These are phyloP conservation scores for Serranus cabrilla DNA, from an alignment of 2,797 vertebrate genomes.

Conservation along the genomic window DNA sequence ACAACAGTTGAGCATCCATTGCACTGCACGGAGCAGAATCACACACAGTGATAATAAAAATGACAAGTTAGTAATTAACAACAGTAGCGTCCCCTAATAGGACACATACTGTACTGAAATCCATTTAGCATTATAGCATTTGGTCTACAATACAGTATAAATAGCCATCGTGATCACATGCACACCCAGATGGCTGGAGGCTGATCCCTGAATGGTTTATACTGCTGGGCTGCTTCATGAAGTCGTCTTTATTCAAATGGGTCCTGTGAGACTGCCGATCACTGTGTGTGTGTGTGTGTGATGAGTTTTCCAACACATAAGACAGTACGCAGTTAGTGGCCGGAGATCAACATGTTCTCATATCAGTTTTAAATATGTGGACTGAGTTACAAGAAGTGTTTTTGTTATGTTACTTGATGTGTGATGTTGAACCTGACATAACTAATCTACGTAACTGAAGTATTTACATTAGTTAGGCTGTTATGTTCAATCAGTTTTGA, in stretches of 20 bases:
- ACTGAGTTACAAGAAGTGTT: too few species aligned
- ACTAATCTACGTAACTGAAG: too few species aligned
- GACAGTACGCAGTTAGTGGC: too few species aligned
- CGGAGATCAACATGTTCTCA: too few species aligned
- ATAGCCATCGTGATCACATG: conserved; percentile 17
- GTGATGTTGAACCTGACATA: too few species aligned
- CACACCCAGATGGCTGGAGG: background rate
- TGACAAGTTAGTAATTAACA: conserved; percentile 18
- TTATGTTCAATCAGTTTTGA: too few species aligned
- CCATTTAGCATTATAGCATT: conserved; percentile 1
- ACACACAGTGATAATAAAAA: background rate
- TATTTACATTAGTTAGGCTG: too few species aligned
- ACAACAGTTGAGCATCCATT: conserved; percentile 38
- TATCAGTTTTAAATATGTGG: too few species aligned
- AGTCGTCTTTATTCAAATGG: conserved; percentile 1
- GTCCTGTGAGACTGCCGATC: background rate
- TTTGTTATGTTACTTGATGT: too few species aligned
- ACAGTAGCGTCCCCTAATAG: background rate
- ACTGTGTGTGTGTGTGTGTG: background rate
- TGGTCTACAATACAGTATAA: background rate
- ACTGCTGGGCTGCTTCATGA: background rate
- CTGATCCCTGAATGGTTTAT: background rate
- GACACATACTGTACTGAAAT: conserved; percentile 12
- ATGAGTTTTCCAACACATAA: too few species aligned
- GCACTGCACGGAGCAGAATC: conserved; percentile 20